Percentiles rank a stretch among this genome's conserved stretches.
These are phyloP conservation scores for Lathamus discolor DNA, from an alignment of 2,113 vertebrate species.

Conservation along the genomic window DNA sequence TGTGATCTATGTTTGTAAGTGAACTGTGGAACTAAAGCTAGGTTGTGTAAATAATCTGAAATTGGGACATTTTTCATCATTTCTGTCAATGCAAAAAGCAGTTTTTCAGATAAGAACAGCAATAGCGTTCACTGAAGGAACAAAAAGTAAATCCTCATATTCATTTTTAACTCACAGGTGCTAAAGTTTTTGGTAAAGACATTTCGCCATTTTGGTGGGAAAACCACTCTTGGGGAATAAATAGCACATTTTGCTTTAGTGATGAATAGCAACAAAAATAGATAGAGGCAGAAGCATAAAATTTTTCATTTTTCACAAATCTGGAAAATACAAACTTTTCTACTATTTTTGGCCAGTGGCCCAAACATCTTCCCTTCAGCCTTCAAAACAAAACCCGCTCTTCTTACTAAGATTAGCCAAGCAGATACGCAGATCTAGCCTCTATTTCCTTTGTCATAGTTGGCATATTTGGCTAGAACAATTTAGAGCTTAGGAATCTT, in stretches of 20 bases:
- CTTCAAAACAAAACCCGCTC: not conserved
- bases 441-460: not conserved
- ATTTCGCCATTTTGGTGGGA: not conserved
- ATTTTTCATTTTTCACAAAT: slow-evolving; percentile 30
- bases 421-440: not conserved
- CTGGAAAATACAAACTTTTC: not conserved
- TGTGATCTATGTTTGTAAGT: slow-evolving; percentile 24
- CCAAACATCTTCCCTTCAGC: slow-evolving; percentile 1
- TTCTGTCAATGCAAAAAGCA: slow-evolving; percentile 23
- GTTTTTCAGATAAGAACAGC: slow-evolving; percentile 34
- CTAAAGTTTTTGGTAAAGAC: slow-evolving; percentile 39
- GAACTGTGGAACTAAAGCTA: slow-evolving; percentile 3
- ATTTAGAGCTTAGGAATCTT: not conserved
- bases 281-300: slow-evolving; percentile 1
- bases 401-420: not conserved
- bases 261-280: slow-evolving; percentile 45
- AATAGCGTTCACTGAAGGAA: not conserved
- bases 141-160: slow-evolving; percentile 33
- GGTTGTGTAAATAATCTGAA: slow-evolving; percentile 38
- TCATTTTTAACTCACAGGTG: slow-evolving; percentile 13
- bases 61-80: slow-evolving; percentile 39
- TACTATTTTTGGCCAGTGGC: slow-evolving; percentile 18
- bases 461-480: not conserved
- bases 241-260: slow-evolving; percentile 11
- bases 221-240: slow-evolving; percentile 33